phyloP scores from a whole-genome alignment of 2,888 invertebrate genomes.

The Eupithecia dodoneata region DNA sequence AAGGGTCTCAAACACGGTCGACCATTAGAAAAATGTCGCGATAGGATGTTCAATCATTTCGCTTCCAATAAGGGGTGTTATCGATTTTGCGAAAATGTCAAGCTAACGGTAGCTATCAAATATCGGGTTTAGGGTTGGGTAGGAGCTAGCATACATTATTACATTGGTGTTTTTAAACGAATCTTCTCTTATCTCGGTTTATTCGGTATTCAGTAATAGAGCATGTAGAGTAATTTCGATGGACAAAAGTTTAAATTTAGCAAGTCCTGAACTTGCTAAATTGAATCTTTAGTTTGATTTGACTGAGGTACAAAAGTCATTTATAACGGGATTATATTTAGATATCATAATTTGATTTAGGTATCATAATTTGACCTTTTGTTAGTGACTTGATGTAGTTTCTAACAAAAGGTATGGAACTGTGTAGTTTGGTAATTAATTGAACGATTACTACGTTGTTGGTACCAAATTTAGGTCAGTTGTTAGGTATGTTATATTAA shows the following conservation, averaged over 20 bases:
- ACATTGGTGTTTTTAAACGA: slow-evolving; percentile 15
- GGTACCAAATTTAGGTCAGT: too few relatives aligned
- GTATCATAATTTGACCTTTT: too few relatives aligned
- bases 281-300: background rate
- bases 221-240: background rate
- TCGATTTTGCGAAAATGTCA: slow-evolving; percentile 83
- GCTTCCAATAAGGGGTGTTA: slow-evolving; percentile 82
- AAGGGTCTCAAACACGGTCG: slow-evolving; percentile 80
- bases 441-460: too few relatives aligned
- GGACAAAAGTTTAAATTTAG: too few relatives aligned
- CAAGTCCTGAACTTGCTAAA: background rate
- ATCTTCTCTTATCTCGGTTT: background rate
- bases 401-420: too few relatives aligned
- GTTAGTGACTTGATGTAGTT: too few relatives aligned
- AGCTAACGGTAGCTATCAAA: slow-evolving; percentile 66
- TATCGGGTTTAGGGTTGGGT: slow-evolving; percentile 62
- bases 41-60: slow-evolving; percentile 85
- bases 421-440: too few relatives aligned
- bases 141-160: slow-evolving; percentile 45
- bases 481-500: too few relatives aligned
- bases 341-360: too few relatives aligned
- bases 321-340: too few relatives aligned
- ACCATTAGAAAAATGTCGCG: slow-evolving; percentile 84
- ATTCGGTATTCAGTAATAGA: background rate
- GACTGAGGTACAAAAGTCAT: background rate